These are phyloP conservation scores for Gastrophryne carolinensis DNA, from an alignment of 2,797 vertebrate genomes.

Conservation along the genomic window DNA sequence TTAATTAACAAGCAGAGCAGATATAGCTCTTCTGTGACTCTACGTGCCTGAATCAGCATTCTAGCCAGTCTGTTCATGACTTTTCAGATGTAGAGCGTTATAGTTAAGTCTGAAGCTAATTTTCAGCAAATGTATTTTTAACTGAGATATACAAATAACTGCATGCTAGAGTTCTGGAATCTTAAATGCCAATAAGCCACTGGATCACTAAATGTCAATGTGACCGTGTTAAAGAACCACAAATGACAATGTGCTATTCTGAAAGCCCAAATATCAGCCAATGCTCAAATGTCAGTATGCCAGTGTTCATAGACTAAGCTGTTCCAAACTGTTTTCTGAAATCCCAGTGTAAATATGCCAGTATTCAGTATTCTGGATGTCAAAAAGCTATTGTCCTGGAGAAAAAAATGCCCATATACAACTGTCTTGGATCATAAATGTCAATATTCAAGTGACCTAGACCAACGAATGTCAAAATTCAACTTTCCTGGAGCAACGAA, in stretches of 20 bases:
- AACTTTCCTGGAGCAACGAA: too few relatives aligned
- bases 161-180: neutral
- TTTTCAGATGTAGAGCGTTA: neutral
- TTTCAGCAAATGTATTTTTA: neutral
- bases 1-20: constrained; percentile 26
- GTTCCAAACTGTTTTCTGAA: too few relatives aligned
- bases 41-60: constrained; percentile 30
- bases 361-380: neutral
- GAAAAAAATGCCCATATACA: too few relatives aligned
- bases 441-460: too few relatives aligned
- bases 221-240: neutral
- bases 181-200: neutral
- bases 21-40: constrained; percentile 27
- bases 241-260: too few relatives aligned
- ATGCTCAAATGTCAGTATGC: neutral
- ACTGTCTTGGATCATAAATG: too few relatives aligned
- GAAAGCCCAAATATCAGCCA: neutral
- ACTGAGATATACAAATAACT: neutral
- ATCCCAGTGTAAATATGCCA: neutral
- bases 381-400: too few relatives aligned
- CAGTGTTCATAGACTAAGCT: too few relatives aligned
- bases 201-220: neutral
- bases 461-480: too few relatives aligned
- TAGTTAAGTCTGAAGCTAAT: neutral
- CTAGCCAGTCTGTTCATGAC: constrained; percentile 7